Evolutionary conservation across 2,888 invertebrate species (phyloP).

Genomic region (Melieria picta): DNA sequence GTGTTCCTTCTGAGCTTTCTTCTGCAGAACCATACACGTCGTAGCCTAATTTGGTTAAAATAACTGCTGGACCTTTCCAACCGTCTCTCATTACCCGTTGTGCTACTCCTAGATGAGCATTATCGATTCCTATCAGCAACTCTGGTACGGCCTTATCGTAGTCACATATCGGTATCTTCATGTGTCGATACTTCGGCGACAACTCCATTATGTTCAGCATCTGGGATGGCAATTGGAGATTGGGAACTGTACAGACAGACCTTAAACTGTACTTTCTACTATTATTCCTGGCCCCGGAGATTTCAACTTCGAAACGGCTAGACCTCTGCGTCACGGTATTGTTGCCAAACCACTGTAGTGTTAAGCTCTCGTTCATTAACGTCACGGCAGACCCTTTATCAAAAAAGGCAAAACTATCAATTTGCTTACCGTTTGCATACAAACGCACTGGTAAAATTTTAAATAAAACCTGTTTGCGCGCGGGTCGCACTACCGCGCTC

Average conservation of each 20-base stretch:
- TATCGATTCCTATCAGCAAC: slow-evolving; percentile 32
- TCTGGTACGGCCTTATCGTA: slow-evolving; percentile 27
- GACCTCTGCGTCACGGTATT: slow-evolving; percentile 18
- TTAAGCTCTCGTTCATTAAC: slow-evolving; percentile 14
- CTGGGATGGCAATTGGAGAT: slow-evolving; percentile 32
- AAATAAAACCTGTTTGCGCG: background rate
- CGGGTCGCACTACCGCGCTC: slow-evolving; percentile 16
- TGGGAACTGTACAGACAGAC: slow-evolving; percentile 32
- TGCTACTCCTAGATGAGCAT: slow-evolving; percentile 28
- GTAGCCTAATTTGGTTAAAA: too few species aligned
- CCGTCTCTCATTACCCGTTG: background rate
- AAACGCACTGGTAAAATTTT: background rate
- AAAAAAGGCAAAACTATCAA: background rate
- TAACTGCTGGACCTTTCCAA: too few species aligned
- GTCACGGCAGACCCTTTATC: slow-evolving; percentile 9
- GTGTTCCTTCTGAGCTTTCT: background rate
- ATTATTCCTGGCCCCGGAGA: slow-evolving; percentile 29
- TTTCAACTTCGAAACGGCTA: slow-evolving; percentile 25
- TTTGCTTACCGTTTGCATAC: slow-evolving; percentile 4
- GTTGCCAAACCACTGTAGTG: slow-evolving; percentile 39
- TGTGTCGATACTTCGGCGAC: slow-evolving; percentile 13
- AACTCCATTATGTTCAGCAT: slow-evolving; percentile 15
- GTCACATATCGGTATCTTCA: slow-evolving; percentile 14
- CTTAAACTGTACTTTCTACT: slow-evolving; percentile 29
- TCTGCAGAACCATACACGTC: too few species aligned